A percentile compares a stretch with the other conserved stretches of the same genome.
Evolutionary conservation across 2,888 invertebrate species (phyloP).

Genomic region (Eupithecia vulgata): DNA sequence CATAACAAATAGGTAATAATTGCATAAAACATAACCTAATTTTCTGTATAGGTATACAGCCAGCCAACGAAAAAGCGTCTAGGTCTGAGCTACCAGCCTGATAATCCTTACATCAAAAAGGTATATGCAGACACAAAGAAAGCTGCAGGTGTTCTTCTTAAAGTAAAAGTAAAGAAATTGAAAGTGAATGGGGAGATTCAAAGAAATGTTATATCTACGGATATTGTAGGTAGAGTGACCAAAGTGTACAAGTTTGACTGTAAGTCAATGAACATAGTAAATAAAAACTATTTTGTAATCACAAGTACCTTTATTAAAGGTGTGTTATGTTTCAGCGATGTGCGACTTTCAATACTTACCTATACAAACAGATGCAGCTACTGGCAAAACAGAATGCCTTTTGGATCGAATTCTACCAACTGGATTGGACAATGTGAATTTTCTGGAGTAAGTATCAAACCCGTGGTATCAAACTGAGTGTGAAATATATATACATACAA

Average conservation of each 20-base stretch:
- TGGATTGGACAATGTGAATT: constrained; percentile 64
- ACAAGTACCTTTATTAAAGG: background rate
- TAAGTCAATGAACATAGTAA: constrained; percentile 61
- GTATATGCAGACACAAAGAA: constrained; percentile 87
- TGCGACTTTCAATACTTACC: constrained; percentile 97
- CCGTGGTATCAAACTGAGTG: too few relatives aligned
- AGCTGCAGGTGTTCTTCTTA: constrained; percentile 89
- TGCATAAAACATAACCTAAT: background rate
- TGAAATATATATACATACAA: background rate
- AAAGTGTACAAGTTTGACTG: constrained; percentile 87
- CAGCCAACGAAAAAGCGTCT: constrained; percentile 84
- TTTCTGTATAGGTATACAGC: constrained; percentile 58
- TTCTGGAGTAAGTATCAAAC: constrained; percentile 60
- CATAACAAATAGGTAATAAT: too few relatives aligned
- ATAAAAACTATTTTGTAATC: background rate
- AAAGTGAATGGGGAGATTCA: constrained; percentile 65
- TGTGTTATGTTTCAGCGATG: constrained; percentile 84
- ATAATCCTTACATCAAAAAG: constrained; percentile 92
- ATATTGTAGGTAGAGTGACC: constrained; percentile 85
- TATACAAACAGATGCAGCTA: constrained; percentile 72
- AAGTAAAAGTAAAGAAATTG: constrained; percentile 86
- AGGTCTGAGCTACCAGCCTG: constrained; percentile 90
- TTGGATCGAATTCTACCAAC: constrained; percentile 86
- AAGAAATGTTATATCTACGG: constrained; percentile 72
- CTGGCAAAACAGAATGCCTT: constrained; percentile 82